Base-by-base conservation (phyloP, 2,888 invertebrate genomes). In the Iphiclides podalirius region DNA sequence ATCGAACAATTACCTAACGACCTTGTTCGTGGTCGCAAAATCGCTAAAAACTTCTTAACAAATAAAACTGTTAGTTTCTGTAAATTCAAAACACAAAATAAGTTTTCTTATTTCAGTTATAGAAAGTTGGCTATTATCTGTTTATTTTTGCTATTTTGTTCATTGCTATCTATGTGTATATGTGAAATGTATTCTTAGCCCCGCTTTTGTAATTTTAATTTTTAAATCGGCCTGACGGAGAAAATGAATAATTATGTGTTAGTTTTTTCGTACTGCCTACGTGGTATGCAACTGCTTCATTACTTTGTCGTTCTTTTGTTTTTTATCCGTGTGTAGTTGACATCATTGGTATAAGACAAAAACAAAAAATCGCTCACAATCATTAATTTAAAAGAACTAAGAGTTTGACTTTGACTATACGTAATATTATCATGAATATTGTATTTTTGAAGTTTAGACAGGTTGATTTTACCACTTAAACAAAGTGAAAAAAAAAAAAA, bases 401-500 rank as follows among this genome's bases (percentile, higher is more conserved):
- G 88, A 88, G 88, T 88, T 88, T 88, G 88, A 88, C 88, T 88
- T 88, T 88, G 88, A 86, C 69, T 76, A 76, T 66, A n/a, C n/a
- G n/a, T n/a, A n/a, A n/a, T n/a, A n/a, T n/a, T n/a, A n/a, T n/a
- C n/a, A n/a, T n/a, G n/a, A n/a, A n/a, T n/a, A n/a, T n/a, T n/a
- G n/a, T n/a, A n/a, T n/a, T n/a, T n/a, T n/a, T n/a, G n/a, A n/a
- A n/a, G n/a, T n/a, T n/a, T n/a, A n/a, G n/a, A n/a, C n/a, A n/a
- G n/a, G n/a, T n/a, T n/a, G n/a, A n/a, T n/a, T n/a, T n/a, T n/a
- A n/a, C n/a, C n/a, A n/a, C n/a, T n/a, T n/a, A n/a, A n/a, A n/a
- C n/a, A n/a, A n/a, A n/a, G n/a, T n/a, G n/a, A n/a, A n/a, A n/a
- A n/a, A n/a, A n/a, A n/a, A n/a, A n/a, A n/a, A n/a, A n/a, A n/a